Conservation (phyloP, 2,888 invertebrate species). For the Netelia fuscicornis region DNA sequence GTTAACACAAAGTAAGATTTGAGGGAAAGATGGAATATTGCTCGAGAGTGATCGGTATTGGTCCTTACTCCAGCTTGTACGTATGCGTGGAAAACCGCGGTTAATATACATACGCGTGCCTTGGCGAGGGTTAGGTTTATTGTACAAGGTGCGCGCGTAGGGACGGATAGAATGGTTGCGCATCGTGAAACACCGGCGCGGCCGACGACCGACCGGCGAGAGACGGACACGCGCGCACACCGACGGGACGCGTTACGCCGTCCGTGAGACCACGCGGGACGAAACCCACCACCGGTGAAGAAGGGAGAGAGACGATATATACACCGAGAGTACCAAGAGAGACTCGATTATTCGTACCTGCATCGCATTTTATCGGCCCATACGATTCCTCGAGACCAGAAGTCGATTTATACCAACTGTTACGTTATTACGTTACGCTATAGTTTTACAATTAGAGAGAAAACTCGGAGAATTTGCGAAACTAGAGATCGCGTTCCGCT, state of each 20-base stretch:
- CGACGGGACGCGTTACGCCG: background rate
- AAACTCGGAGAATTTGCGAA: too few relatives aligned
- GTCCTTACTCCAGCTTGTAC: too few relatives aligned
- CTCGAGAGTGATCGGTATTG: too few relatives aligned
- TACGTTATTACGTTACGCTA: too few relatives aligned
- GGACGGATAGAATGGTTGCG: constrained; percentile 32
- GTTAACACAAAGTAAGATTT: too few relatives aligned
- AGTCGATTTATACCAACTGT: constrained; percentile 34
- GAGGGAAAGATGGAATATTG: too few relatives aligned
- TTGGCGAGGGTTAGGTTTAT: background rate
- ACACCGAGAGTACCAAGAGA: constrained; percentile 4
- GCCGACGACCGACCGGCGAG: constrained; percentile 41
- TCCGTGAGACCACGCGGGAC: too few relatives aligned
- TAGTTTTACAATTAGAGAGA: background rate
- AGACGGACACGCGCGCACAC: constrained; percentile 27
- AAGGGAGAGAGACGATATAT: constrained; percentile 9
- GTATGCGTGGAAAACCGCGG: too few relatives aligned
- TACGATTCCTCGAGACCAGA: constrained; percentile 55
- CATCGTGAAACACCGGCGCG: constrained; percentile 42
- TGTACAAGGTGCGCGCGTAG: constrained; percentile 37
- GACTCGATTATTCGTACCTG: constrained; percentile 43
- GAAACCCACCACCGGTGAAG: background rate
- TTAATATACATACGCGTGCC: background rate
- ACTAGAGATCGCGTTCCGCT: too few relatives aligned
- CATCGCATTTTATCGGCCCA: constrained; percentile 55